Evolutionary conservation across 2,888 invertebrate genomes (phyloP).

Genomic region (Ariolimax columbianus): DNA sequence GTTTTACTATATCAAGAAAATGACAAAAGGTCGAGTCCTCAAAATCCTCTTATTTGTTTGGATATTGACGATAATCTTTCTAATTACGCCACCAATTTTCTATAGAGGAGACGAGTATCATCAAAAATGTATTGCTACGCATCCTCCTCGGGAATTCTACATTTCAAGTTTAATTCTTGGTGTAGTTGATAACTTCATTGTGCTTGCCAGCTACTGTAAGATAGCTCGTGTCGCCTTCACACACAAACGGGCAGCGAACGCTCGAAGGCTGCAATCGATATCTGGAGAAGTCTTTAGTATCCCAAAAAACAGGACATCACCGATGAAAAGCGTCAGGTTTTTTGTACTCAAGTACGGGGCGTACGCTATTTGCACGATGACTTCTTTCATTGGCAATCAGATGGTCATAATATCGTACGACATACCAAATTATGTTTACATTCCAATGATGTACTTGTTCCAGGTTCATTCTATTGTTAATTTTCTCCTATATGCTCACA

Average conservation of each 20-base stretch:
- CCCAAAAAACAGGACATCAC: background rate
- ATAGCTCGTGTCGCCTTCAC: background rate
- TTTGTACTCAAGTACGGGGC: background rate
- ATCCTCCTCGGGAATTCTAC: background rate
- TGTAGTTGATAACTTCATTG: background rate
- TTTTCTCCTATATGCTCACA: background rate
- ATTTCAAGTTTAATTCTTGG: background rate
- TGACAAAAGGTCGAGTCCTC: background rate
- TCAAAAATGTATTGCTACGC: background rate
- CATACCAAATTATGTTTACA: background rate
- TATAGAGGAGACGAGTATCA: background rate
- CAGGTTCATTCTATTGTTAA: background rate
- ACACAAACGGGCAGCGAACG: background rate
- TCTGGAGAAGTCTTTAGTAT: too few species aligned
- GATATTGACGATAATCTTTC: background rate
- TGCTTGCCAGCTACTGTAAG: background rate
- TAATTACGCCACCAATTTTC: background rate
- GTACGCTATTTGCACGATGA: background rate
- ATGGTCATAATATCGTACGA: background rate
- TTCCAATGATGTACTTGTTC: background rate
- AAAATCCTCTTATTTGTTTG: background rate
- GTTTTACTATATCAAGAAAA: background rate
- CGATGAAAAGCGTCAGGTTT: conserved; percentile 1
- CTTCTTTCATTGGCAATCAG: background rate
- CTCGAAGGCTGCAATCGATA: background rate